These are phyloP conservation scores for Clarias macrocephalus DNA, from an alignment of 2,113 vertebrate genomes.

Conservation along the genomic window DNA sequence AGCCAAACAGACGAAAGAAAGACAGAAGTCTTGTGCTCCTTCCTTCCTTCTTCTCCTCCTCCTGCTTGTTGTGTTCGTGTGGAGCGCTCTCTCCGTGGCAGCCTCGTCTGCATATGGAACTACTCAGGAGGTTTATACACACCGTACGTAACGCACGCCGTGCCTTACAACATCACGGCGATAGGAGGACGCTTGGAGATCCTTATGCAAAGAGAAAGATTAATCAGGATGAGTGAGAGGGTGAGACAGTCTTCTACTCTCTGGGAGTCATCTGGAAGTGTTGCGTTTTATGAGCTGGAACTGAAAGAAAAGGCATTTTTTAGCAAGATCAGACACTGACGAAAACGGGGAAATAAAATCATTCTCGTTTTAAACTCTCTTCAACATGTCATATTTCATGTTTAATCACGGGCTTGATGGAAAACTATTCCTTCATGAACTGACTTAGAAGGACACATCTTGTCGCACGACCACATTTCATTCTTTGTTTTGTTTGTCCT, in stretches of 20 bases:
- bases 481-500: neutral
- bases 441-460: neutral
- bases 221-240: neutral
- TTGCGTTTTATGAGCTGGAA: neutral
- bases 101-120: conserved; percentile 36
- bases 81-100: neutral
- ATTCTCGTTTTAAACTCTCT: neutral
- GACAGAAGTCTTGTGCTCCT: neutral
- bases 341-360: neutral
- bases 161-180: neutral
- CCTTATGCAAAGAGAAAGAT: conserved; percentile 28
- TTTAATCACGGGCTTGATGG: neutral
- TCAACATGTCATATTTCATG: neutral
- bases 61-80: conserved; percentile 25
- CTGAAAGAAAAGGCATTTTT: neutral
- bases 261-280: conserved; percentile 28
- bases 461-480: neutral
- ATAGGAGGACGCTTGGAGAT: conserved; percentile 17
- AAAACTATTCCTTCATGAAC: neutral
- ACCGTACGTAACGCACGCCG: conserved; percentile 18
- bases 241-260: conserved; percentile 10
- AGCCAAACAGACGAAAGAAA: conserved; percentile 10
- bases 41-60: neutral
- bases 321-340: neutral
- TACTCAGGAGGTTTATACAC: conserved; percentile 26